Conservation (phyloP, 2,888 invertebrate species). For the Herminia tarsipennalis region DNA sequence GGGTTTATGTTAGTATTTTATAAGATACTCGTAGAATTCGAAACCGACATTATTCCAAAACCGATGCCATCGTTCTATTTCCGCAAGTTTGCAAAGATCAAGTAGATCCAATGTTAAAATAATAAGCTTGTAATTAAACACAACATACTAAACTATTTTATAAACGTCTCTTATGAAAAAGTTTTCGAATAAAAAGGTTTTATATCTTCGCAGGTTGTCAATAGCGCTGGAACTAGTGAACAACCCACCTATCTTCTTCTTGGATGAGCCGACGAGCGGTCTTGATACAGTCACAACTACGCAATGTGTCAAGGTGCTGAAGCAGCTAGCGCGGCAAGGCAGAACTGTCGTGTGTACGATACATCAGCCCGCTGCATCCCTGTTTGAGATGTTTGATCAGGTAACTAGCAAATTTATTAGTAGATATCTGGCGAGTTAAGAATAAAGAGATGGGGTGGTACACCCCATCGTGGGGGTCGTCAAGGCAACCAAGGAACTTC, state of each 20-base stretch:
- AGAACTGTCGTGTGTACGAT: constrained; percentile 90
- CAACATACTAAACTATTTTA: no score
- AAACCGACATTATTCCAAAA: no score
- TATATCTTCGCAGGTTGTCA: constrained; percentile 80
- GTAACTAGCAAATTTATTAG: constrained; percentile 46
- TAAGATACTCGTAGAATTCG: no score
- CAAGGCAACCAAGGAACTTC: no score
- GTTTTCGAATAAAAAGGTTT: background rate
- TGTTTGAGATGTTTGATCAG: constrained; percentile 87
- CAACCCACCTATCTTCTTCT: constrained; percentile 93
- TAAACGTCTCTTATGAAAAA: background rate
- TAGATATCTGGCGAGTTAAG: no score
- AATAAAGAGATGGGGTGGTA: no score
- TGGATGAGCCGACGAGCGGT: constrained; percentile 93
- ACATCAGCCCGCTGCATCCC: constrained; percentile 89
- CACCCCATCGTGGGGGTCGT: no score
- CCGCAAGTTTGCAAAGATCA: no score
- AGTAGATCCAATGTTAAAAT: no score
- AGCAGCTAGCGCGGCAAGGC: constrained; percentile 86
- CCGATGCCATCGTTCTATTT: no score
- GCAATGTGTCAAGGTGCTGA: constrained; percentile 86
- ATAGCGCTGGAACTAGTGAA: constrained; percentile 93
- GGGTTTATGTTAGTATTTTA: no score
- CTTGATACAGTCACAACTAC: constrained; percentile 88
- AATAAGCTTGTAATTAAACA: no score